Conservation (phyloP, 2,797 vertebrate genomes). For the Microcaecilia unicolor region DNA sequence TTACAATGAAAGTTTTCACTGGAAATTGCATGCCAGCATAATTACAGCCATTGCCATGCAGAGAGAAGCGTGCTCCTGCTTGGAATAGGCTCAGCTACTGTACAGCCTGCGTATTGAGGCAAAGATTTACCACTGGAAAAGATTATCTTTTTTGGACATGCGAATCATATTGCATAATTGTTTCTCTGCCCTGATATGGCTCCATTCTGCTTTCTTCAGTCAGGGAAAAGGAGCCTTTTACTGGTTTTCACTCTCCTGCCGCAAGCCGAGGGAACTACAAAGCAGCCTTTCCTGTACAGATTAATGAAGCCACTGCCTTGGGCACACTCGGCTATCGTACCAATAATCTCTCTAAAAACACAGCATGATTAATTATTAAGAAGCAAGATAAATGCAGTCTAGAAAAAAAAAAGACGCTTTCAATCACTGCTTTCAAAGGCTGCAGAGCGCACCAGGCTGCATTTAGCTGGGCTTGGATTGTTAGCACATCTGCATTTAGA, state of each 20-base stretch:
- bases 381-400: conserved; percentile 47
- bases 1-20: no score
- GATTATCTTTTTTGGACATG: conserved; percentile 9
- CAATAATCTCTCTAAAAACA: conserved; percentile 50
- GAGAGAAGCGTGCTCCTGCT: not conserved
- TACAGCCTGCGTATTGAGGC: conserved; percentile 22
- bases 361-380: conserved; percentile 53
- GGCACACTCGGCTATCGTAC: conserved; percentile 46
- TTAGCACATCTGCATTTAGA: no score
- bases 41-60: not conserved
- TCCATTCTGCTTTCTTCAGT: conserved; percentile 52
- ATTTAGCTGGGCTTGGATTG: no score
- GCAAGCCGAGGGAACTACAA: conserved; percentile 34
- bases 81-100: conserved; percentile 12
- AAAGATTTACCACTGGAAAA: conserved; percentile 23
- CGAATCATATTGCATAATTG: conserved; percentile 25
- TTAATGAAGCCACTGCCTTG: conserved; percentile 46
- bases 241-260: conserved; percentile 18
- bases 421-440: conserved; percentile 25
- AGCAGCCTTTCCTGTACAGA: conserved; percentile 31
- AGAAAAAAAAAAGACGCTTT: conserved; percentile 20
- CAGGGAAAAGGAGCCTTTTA: conserved; percentile 31
- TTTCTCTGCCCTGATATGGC: conserved; percentile 35
- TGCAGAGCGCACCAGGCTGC: no score
- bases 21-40: conserved; percentile 29